Conservation (phyloP, 2,113 vertebrate genomes). For the Paraplagusia blochii region DNA sequence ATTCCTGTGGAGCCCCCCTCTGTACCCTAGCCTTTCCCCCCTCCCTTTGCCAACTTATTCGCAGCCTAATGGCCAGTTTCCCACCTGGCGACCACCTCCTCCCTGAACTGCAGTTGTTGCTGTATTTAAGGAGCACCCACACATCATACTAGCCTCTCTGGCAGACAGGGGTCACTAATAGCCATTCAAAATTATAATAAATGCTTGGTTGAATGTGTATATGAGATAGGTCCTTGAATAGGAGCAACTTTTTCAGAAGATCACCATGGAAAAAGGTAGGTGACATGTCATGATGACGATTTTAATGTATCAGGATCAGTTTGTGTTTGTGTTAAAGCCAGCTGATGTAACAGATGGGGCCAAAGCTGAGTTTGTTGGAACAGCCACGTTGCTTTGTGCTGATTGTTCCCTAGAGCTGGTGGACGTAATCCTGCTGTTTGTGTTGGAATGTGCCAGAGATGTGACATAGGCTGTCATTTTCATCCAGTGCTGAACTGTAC, state of each 20-base stretch:
- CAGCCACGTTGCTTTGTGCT: conserved; percentile 22
- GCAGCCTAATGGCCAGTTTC: conserved; percentile 50
- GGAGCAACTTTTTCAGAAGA: conserved; percentile 12
- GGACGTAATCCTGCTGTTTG: conserved; percentile 40
- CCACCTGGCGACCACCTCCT: conserved; percentile 42
- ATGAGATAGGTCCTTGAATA: not conserved
- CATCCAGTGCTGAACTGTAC: not conserved
- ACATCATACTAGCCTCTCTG: not conserved
- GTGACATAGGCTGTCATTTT: conserved; percentile 2
- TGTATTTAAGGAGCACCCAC: conserved; percentile 52
- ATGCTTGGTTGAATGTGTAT: not conserved
- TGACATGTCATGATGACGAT: not conserved
- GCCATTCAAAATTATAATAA: not conserved
- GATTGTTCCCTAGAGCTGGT: conserved; percentile 32
- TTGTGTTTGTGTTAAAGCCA: not conserved
- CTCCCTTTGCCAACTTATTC: not conserved
- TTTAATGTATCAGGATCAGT: not conserved
- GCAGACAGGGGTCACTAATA: not conserved
- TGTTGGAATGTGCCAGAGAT: conserved; percentile 37
- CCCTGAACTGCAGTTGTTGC: not conserved
- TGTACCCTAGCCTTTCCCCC: not conserved
- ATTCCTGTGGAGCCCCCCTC: conserved; percentile 6
- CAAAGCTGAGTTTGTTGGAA: conserved; percentile 9
- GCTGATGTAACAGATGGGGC: conserved; percentile 12
- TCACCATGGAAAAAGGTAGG: conserved; percentile 71